Conservation (phyloP, 2,113 vertebrate species). For the Mesocricetus auratus region DNA sequence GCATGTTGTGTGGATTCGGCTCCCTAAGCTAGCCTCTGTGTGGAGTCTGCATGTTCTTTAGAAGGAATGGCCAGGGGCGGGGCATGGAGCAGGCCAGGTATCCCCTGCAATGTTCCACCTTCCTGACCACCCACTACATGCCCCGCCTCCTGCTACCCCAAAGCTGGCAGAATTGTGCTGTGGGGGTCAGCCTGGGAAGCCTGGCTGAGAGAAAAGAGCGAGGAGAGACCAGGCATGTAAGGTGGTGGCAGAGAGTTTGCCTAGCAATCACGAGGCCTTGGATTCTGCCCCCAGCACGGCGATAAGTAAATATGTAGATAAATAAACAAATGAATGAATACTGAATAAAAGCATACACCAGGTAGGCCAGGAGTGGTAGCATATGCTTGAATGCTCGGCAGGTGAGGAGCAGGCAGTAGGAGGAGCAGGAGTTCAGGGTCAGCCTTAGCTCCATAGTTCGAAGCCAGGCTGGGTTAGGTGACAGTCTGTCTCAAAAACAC, state of each 20-base stretch:
- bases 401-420: background rate
- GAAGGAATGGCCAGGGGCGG: background rate
- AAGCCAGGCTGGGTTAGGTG: background rate
- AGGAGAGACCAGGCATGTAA: background rate
- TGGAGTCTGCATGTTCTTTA: background rate
- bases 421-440: background rate
- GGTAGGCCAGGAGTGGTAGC: too few relatives aligned
- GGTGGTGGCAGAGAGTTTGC: background rate
- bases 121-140: background rate
- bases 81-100: background rate
- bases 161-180: background rate
- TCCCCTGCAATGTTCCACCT: background rate
- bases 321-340: background rate
- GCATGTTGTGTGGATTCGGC: background rate
- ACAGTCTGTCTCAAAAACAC: background rate
- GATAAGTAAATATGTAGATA: background rate
- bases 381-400: background rate
- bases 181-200: background rate
- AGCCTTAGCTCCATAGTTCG: background rate
- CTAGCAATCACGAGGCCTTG: background rate
- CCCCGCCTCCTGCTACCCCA: background rate
- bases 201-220: background rate
- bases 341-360: too few relatives aligned
- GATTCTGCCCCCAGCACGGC: background rate
- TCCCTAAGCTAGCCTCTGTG: background rate